Base-by-base conservation (phyloP, 1,140 invertebrate genomes). In the Adelges cooleyi region DNA sequence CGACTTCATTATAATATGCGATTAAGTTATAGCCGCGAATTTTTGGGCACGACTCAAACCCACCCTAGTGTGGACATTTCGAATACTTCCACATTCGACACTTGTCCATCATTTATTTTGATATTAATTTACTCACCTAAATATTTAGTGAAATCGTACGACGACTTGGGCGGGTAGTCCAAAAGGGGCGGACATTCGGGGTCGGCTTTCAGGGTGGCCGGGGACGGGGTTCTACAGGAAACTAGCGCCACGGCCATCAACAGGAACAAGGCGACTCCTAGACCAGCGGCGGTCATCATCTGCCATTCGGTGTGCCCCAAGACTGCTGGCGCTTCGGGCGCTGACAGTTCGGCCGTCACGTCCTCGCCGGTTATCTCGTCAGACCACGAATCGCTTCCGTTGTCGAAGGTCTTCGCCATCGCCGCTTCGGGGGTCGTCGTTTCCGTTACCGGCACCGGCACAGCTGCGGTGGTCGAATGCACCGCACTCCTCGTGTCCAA, bases 301-400 rank as follows among this genome's bases (percentile, higher is more conserved):
- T 67, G 66, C 38, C 66, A 56, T 10, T 54, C 27, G 33, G 36
- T 20, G 40, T 23, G 38, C 3, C 44, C 53, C 0, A 40, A 22
- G 2, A 33, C 20, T 5, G 52, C 20, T 10, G 40, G 25, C 2
- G 22, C 56, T n/a, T 40, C 40, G n/a, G 56, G 56, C 4, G 56
- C 56, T 5, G 56, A 48, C 15, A 62, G 25, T 15, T 62, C 40
- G 44, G 38, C 51, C 0, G 66, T 54, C 23, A 56, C 38, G 38
- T 49, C 54, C 11, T 62, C 29, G 18, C 29, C 65, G 38, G 52
- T 56, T 29, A 49, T 68, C 40, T 68, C 71, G 33, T 67, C 68
- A 1, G 70, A 70, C 42, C 42, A 18, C 36, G 6, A n/a, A 17
- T 44, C 40, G 40, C n/a, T 17, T 4, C n/a, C 15, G 40, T 44